These are phyloP conservation scores for Miichthys miiuy DNA, from an alignment of 2,797 vertebrate genomes.

Conservation along the genomic window DNA sequence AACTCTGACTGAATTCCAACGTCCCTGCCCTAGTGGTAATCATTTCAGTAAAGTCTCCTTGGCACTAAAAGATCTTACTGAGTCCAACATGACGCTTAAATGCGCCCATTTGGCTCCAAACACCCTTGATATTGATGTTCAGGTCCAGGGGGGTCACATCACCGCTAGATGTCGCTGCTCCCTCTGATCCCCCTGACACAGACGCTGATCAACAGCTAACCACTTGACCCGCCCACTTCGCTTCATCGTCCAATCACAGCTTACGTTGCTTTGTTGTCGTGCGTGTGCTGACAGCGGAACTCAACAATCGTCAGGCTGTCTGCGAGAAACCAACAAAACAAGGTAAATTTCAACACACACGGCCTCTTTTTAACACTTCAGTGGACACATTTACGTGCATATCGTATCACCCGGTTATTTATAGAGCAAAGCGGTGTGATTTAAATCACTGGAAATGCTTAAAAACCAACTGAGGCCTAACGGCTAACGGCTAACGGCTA, in stretches of 20 bases:
- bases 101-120: too few species aligned
- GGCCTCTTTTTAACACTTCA: neutral
- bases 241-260: constrained; percentile 77
- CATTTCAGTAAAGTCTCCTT: too few species aligned
- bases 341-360: constrained; percentile 64
- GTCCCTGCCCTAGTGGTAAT: too few species aligned
- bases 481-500: constrained; percentile 21
- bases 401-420: neutral
- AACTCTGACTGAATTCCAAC: too few species aligned
- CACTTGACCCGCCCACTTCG: constrained; percentile 38
- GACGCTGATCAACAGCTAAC: neutral
- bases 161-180: constrained; percentile 65
- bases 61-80: too few species aligned
- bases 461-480: constrained; percentile 70
- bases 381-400: rapidly evolving
- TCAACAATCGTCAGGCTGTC: constrained; percentile 61
- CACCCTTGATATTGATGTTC: neutral
- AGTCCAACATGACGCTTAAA: too few species aligned
- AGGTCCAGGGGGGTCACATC: neutral
- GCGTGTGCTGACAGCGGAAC: constrained; percentile 74
- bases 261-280: constrained; percentile 79
- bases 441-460: neutral
- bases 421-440: rapidly evolving
- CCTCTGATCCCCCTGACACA: neutral
- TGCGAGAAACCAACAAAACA: constrained; percentile 69